Evolutionary conservation across 2,113 vertebrate species (phyloP).

Genomic region (Pavo muticus): DNA sequence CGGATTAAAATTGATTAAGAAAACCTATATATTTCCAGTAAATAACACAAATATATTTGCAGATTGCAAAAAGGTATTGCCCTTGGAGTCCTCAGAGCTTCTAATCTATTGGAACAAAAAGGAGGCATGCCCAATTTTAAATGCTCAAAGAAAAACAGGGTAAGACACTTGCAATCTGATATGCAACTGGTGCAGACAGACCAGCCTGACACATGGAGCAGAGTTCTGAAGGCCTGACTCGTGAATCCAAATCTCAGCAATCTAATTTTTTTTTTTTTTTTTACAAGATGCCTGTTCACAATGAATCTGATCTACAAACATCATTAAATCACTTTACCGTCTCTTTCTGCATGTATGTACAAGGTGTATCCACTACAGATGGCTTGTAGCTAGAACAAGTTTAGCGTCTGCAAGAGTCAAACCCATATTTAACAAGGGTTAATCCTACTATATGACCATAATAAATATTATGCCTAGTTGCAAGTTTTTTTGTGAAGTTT

Average conservation of each 20-base stretch:
- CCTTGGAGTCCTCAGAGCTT: neutral
- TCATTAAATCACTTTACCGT: neutral
- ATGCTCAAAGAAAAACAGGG: neutral
- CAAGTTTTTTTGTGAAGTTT: neutral
- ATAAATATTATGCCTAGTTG: neutral
- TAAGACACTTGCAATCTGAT: neutral
- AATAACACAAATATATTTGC: slow-evolving; percentile 22
- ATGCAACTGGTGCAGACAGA: neutral
- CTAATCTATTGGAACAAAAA: neutral
- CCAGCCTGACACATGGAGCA: neutral
- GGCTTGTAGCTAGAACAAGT: neutral
- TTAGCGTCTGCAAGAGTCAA: neutral
- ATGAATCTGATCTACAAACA: neutral
- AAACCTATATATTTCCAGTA: neutral
- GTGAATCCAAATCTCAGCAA: neutral
- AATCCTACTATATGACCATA: neutral
- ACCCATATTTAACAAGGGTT: neutral
- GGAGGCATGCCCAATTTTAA: neutral
- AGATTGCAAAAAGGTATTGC: neutral
- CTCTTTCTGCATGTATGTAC: neutral
- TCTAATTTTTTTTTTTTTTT: neutral
- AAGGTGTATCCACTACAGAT: neutral
- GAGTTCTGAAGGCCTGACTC: neutral
- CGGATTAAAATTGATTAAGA: slow-evolving; percentile 17
- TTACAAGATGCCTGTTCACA: neutral